These are phyloP conservation scores for Pelecanoides urinatrix DNA, from an alignment of 2,113 vertebrate species.

Conservation along the genomic window DNA sequence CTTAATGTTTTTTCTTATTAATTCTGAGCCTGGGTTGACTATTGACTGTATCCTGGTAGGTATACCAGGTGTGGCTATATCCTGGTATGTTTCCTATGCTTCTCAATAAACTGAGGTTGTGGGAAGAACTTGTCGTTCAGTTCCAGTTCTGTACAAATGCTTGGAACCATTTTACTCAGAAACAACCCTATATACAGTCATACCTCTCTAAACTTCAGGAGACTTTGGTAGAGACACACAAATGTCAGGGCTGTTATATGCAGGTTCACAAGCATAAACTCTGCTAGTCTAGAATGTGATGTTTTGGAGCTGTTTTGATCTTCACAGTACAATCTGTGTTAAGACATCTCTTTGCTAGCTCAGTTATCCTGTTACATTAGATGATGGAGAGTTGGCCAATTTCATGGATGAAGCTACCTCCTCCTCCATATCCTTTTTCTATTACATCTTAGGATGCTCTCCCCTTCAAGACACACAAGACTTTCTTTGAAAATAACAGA, in stretches of 20 bases:
- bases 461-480: neutral
- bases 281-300: neutral
- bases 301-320: neutral
- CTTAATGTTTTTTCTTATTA: neutral
- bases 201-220: neutral
- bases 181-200: neutral
- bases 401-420: neutral
- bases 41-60: neutral
- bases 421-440: neutral
- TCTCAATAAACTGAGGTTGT: neutral
- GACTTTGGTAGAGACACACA: neutral
- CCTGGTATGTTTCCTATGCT: neutral
- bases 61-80: neutral
- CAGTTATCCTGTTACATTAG: neutral
- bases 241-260: neutral
- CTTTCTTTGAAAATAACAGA: neutral
- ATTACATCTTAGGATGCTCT: neutral
- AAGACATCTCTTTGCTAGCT: neutral
- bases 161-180: neutral
- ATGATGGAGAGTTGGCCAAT: neutral
- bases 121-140: neutral
- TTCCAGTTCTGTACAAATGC: neutral
- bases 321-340: neutral
- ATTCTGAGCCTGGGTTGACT: neutral
- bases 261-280: neutral